Base-by-base conservation (phyloP, 1,140 invertebrate genomes). In the Globodera rostochiensis region DNA sequence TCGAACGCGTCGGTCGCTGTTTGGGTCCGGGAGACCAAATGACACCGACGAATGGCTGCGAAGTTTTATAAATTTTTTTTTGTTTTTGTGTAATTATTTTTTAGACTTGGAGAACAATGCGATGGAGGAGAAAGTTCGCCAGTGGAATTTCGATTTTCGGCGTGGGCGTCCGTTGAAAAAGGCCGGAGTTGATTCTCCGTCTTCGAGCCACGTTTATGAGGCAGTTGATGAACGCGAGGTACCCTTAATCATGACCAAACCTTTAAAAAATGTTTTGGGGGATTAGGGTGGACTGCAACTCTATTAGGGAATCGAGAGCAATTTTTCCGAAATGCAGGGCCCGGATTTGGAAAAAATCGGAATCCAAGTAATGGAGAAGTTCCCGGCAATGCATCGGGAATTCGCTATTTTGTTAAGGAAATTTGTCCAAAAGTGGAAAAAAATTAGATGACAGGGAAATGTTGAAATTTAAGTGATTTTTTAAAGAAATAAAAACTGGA, bases 101-200 rank as follows among this genome's bases (percentile, higher is more conserved):
- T 78, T 21, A 78, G 76, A 50, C 13, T 47, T 78, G 25, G 76
- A 78, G 21, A 67, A 69, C 53, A 78, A 78, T 15, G 36, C 66
- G 15, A 67, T 67, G 64, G 76, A 78, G n/a, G 53, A 64, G 49
- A 78, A 78, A 49, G 46, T 70, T 4, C 53, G 66, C 11, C 71
- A 78, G 45, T 78, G 76, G 76, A 78, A 50, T 19, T 78, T 78
- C 66, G 76, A 78, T 67, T 78, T 78, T 47, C 53, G 76, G 9
- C 47, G 19, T 69, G 76, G 64, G n/a, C 47, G 49, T 19, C 76
- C 76, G 8, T 64, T 78, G 4, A 47, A 71, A 47, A 47, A 71
- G 15, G 25, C 25, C 4, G 64, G 8, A 36, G 46, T 7, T 21
- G 64, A 78, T 3, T 25, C 53, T 15, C 36, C 74, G 11, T 76